Evolutionary conservation across 2,888 invertebrate species (phyloP).

Genomic region (Notodonta dromedarius): DNA sequence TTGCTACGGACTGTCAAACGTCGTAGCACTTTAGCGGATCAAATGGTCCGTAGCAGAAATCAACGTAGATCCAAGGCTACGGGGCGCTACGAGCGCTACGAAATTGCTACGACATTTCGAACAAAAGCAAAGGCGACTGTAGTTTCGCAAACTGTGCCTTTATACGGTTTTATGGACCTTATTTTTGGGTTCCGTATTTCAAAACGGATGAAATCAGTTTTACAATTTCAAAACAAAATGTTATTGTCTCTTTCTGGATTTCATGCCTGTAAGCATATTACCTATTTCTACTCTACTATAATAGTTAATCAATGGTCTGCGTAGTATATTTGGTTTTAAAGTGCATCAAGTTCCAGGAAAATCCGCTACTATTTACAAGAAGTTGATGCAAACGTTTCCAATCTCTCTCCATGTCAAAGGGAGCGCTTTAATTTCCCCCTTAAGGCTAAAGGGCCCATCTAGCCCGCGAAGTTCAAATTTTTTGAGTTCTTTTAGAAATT

Average conservation of each 20-base stretch:
- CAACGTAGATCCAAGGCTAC: conserved; percentile 25
- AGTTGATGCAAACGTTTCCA: conserved; percentile 37
- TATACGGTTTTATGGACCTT: conserved; percentile 1
- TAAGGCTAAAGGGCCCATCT: too few relatives aligned
- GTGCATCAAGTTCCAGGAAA: background rate
- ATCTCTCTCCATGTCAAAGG: conserved; percentile 45
- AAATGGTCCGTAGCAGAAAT: conserved; percentile 31
- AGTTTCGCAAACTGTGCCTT: conserved; percentile 13
- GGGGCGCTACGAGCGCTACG: conserved; percentile 19
- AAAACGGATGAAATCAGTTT: background rate
- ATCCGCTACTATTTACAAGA: background rate
- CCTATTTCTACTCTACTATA: too few relatives aligned
- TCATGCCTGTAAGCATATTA: too few relatives aligned
- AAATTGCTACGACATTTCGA: conserved; percentile 18
- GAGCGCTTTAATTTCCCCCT: conserved; percentile 46
- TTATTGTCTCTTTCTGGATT: too few relatives aligned
- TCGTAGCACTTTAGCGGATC: conserved; percentile 18
- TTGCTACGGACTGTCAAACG: conserved; percentile 26
- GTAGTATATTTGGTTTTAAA: background rate
- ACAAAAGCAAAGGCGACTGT: conserved; percentile 9
- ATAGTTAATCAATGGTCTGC: too few relatives aligned
- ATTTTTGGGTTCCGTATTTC: background rate
- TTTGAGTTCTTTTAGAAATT: too few relatives aligned
- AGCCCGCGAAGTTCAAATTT: too few relatives aligned
- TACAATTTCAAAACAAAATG: background rate